These are phyloP conservation scores for Euphonia xanthogaster DNA, from an alignment of 2,797 vertebrate genomes.

Conservation along the genomic window DNA sequence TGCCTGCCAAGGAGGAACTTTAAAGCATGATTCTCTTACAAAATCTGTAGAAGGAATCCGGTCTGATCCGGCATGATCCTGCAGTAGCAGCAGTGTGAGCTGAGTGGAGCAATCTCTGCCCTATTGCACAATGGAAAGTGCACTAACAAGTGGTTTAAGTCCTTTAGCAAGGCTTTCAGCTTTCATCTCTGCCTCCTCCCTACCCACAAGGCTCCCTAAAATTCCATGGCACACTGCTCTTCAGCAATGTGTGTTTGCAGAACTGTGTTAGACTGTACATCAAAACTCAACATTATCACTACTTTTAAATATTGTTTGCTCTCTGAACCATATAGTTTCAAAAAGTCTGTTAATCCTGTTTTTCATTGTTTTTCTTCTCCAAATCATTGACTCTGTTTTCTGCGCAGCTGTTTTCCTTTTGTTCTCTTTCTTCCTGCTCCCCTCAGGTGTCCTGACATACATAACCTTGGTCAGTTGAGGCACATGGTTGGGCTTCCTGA, in stretches of 20 bases:
- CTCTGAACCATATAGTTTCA: neutral
- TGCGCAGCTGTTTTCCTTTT: neutral
- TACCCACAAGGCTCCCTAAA: neutral
- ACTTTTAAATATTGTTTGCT: neutral
- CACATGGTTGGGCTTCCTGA: neutral
- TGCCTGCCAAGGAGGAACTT: neutral
- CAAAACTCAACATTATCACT: neutral
- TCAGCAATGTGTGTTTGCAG: neutral
- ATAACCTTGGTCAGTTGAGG: neutral
- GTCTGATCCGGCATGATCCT: neutral
- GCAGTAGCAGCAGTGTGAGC: accelerated
- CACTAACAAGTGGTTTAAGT: neutral
- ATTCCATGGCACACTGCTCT: neutral
- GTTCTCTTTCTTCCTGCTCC: neutral
- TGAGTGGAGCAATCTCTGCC: neutral
- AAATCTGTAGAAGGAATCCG: neutral
- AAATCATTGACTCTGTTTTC: neutral
- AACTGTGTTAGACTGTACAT: neutral
- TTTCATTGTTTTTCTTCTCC: neutral
- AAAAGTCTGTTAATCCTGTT: neutral
- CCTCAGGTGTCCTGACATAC: neutral
- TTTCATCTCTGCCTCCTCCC: neutral
- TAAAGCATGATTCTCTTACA: neutral
- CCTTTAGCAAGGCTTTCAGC: neutral
- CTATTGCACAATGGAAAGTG: neutral